Base-by-base conservation (phyloP, 2,888 invertebrate genomes). In the Cheiracanthium punctorium region DNA sequence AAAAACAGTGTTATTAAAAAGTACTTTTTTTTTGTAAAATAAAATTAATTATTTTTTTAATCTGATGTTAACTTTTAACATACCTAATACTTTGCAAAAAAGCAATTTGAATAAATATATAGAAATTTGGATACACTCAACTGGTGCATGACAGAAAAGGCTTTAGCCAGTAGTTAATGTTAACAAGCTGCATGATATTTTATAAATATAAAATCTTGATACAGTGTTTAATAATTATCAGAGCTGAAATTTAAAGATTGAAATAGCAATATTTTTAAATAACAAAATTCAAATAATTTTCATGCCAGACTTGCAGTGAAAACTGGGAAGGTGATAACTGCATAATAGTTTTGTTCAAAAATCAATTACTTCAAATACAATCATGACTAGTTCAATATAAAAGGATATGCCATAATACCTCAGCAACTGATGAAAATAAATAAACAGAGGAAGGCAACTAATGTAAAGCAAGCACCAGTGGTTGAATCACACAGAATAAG, bases 401-500 rank as follows among this genome's bases (percentile, higher is more conserved):
- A n/a, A n/a, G n/a, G n/a, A n/a, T n/a, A n/a, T n/a, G n/a, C n/a
- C 33, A 43, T 69, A 81, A 73, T 32, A 41, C 65, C 65, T 30
- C 30, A 69, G 71, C 69, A 77, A 48, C 65, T 67, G 20, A 65
- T 81, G 69, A 69, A 77, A 75, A 73, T 17, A 67, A 69, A 73
- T 72, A 14, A 24, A 17, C 48, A 65, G 72, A 82, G 69, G 74
- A 75, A 82, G 75, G 72, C 79, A 84, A 79, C 84, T 84, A 84
- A 84, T 79, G 84, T 79, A 74, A 84, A 84, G 84, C 84, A 67
- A 52, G 33, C 79, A 84, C 84, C 84, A 84, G 84, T 84, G 84
- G 79, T 79, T 79, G 69, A 84, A 84, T 67, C 24, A 64, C 37
- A 37, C 37, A 29, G 29, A 29, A 65, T 7, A 65, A 29, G 29